Conservation (phyloP, 2,113 vertebrate species). For the Microcebus jonahi region DNA sequence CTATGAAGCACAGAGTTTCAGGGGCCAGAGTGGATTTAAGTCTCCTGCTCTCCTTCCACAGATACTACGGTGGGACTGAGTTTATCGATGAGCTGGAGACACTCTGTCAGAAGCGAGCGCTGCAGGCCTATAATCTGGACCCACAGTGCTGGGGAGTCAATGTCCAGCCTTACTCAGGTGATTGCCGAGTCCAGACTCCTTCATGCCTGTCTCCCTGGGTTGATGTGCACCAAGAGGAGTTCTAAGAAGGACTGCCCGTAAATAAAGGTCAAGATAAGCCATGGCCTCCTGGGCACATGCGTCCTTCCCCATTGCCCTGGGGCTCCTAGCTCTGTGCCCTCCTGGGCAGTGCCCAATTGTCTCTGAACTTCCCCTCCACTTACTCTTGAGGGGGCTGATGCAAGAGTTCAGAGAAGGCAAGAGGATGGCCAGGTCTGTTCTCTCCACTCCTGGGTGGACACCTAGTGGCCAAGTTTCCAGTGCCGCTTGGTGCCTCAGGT, state of each 20-base stretch:
- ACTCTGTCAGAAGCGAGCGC: constrained; percentile 95
- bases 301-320: background rate
- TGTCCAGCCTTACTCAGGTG: constrained; percentile 98
- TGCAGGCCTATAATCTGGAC: constrained; percentile 91
- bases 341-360: background rate
- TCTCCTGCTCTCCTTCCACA: constrained; percentile 45
- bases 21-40: background rate
- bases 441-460: background rate
- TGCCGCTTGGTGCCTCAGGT: background rate
- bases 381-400: background rate
- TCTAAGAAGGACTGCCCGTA: background rate
- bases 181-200: rapidly evolving
- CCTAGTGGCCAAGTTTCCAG: background rate
- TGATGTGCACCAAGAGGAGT: background rate
- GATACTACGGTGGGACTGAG: constrained; percentile 96
- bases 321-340: background rate
- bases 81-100: constrained; percentile 95
- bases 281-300: background rate
- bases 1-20: background rate
- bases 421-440: background rate
- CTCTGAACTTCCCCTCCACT: background rate
- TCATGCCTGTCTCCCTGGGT: background rate
- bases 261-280: background rate
- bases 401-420: background rate
- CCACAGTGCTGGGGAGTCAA: constrained; percentile 95